Base-by-base conservation (phyloP, 2,888 invertebrate species). In the Synanthedon myopaeformis region DNA sequence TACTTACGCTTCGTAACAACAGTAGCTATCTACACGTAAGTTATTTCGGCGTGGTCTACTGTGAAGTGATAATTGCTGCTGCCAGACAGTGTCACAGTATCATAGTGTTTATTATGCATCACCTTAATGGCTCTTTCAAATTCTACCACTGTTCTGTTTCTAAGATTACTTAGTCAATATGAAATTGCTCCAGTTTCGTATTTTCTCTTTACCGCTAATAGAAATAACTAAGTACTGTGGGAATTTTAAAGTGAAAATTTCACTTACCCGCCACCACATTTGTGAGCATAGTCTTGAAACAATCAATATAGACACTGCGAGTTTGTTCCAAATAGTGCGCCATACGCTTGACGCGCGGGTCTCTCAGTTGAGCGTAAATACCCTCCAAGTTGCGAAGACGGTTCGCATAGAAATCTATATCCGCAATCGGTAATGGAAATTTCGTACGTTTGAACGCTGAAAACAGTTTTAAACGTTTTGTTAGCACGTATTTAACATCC, bases 351-450 rank as follows among this genome's bases (percentile, higher is more conserved):
- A 96, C 93, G 64, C 94, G 89, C 8, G 92, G 92, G 70, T 95
- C 94, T n/a, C 92, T 88, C 61, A 97, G 83, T 76, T 98, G 98
- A 42, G 94, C 92, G 67, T 95, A 95, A 55, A 98, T 93, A 48
- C 93, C 93, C 71, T 96, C 95, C 8, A 97, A 82, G 72, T 97
- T 97, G 58, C 91, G 91, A 12, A 94, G 82, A 14, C 96, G 91
- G 49, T 90, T 89, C 53, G 90, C 87, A 93, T 97, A 98, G 79
- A 95, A 97, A 0, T 92, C 89, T 41, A 96, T 84, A 70, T 97
- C 94, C 60, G 89, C 75, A 53, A 73, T 76, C 0, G 96, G 96
- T 2, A 91, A 77, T 0, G 96, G 95, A 75, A 94, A 89, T 55
- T 89, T 88, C 3, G 91, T 91, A 54, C 90, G 89, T 53, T 92